These are phyloP conservation scores for Halcyon badia DNA, from an alignment of 2,797 vertebrate species.

Conservation along the genomic window DNA sequence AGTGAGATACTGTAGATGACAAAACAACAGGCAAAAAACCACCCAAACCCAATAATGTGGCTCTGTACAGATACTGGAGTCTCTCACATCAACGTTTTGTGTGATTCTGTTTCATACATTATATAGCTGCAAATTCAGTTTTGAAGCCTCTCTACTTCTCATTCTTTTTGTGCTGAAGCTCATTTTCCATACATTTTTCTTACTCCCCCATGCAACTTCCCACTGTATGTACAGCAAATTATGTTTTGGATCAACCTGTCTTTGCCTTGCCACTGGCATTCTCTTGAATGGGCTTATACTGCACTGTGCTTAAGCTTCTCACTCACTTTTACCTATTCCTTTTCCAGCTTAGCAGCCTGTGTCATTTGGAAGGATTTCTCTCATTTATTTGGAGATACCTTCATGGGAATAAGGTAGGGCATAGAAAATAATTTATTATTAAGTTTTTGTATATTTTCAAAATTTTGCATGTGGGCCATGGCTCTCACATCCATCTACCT, in stretches of 20 bases:
- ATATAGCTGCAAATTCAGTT: background rate
- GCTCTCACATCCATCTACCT: background rate
- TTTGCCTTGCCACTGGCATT: background rate
- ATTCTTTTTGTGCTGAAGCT: background rate
- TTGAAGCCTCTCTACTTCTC: background rate
- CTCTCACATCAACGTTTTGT: background rate
- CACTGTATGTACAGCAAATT: background rate
- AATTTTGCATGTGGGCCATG: background rate
- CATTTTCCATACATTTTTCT: background rate
- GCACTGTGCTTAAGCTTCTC: background rate
- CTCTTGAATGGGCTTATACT: background rate
- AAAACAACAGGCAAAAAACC: fast-evolving
- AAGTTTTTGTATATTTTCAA: background rate
- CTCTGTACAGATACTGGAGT: background rate
- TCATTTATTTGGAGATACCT: background rate
- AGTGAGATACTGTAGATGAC: background rate
- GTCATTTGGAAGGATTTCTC: background rate
- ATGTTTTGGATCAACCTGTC: background rate
- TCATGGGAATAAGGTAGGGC: background rate
- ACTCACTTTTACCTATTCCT: background rate
- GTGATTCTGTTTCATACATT: background rate
- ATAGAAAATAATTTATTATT: background rate
- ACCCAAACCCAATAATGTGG: fast-evolving
- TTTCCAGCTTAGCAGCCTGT: background rate
- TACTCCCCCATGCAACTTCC: background rate